Evolutionary conservation across 2,797 vertebrate species (phyloP), one percentile per base, ranked within the genome.

Genomic region (Phaenicophaeus curvirostris): DNA sequence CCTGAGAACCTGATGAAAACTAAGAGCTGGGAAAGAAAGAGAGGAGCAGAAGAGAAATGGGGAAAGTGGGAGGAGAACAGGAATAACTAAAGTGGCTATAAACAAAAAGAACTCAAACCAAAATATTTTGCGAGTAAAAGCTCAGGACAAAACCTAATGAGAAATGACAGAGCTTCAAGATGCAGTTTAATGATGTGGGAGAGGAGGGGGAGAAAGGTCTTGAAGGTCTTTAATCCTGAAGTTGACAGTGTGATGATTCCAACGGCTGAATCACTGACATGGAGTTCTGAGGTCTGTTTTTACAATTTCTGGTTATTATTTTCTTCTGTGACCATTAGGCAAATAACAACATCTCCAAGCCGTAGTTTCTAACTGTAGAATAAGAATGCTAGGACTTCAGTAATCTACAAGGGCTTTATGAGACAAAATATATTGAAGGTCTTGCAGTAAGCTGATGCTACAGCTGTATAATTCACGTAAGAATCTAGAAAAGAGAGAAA

Each of bases 21-120:
- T 71, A 39, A 67, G 54, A 67, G 41, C 59, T 51, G 24, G 33
- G 6, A 66, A 57, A 74, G 44, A 77, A 72, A 46, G 37, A 35
- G 23, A 66, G 21, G 21, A 54, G 54, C 2, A 7, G 46, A 79
- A 80, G 21, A 54, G 35, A 68, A 69, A 31, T 35, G 21, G 15
- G n/a, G 71, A 80, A 66, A 21, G 6, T 5, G 0, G 6, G 19
- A 4, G 1, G 6, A 1, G 18, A 25, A 35, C 11, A 51, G 33
- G 13, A 74, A 44, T 57, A 67, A 37, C 71, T 23, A 9, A 69
- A 80, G 53, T 89, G 25, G 9, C 25, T 55, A 9, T 7, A 46
- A 89, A 16, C n/a, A 35, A 4, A 25, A 46, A 44, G 37, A 42
- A 78, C 61, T 79, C n/a, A 57, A 46, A 69, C 9, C 31, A 63